Base-by-base conservation (phyloP, 2,113 vertebrate species). In the Hippopotamus amphibius region DNA sequence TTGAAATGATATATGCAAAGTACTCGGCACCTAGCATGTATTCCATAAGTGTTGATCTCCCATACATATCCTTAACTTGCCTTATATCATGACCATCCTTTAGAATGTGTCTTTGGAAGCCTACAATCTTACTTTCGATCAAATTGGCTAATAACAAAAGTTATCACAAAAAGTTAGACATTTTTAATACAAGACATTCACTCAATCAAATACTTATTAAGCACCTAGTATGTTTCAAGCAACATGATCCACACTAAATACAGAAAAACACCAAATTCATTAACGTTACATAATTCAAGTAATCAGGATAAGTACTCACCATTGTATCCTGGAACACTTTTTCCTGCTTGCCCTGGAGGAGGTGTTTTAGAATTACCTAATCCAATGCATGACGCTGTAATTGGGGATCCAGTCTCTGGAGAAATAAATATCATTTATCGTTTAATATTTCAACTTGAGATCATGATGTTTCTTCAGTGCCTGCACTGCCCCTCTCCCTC, bases 341-440 rank as follows among this genome's bases (percentile, higher is more conserved):
- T 99, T 69, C 99, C 99, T 86, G 99, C 99, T 98, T 99, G 99
- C 50, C 99, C 99, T 3, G 99, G 98, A 93, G 99, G 99, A 96
- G 99, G 99, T 19, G 98, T 98, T 91, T 99, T 98, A 7, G 99
- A 99, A 98, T 99, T 99, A 63, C 99, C 99, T 97, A 99, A 98
- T 83, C 99, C 99, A 10, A 99, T 43, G 24, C 99, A 99, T 0
- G 99, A 99, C 24, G 99, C 99, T 11, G 99, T 99, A 97, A 99
- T 99, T 85, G 99, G 96, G 46, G 99, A 99, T 98, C 99, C 99
- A 12, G 99, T 99, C 98, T 99, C 99, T 99, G 97, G 86, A 17
- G 43, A 87, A 95, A 96, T 15, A 98, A 65, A 95, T 57, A 0
- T 48, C 30, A 93, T 24, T 65, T 57, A 0, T 61, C 43, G 91